These are phyloP conservation scores for Zaprionus ornatus DNA, from an alignment of 1,140 invertebrate species.

Conservation along the genomic window DNA sequence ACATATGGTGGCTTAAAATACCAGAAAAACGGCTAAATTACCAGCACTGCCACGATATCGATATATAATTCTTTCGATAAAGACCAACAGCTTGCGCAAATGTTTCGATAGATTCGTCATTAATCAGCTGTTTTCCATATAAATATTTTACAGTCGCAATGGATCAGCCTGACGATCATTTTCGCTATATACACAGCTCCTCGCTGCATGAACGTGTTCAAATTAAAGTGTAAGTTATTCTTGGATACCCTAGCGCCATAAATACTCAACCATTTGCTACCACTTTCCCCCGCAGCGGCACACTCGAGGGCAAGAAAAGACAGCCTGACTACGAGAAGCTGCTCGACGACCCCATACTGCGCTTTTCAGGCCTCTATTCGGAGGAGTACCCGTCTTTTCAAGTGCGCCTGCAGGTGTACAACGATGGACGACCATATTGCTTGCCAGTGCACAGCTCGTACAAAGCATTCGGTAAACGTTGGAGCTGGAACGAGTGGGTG, in stretches of 20 bases:
- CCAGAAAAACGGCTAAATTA: background rate
- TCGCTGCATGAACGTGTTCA: constrained; percentile 93
- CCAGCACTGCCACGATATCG: background rate
- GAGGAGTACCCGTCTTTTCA: constrained; percentile 93
- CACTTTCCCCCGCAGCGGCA: constrained; percentile 87
- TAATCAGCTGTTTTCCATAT: constrained; percentile 34
- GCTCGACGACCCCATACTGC: constrained; percentile 93
- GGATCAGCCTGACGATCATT: constrained; percentile 87
- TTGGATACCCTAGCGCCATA: background rate
- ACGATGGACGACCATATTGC: constrained; percentile 92
- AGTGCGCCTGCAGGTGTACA: constrained; percentile 94
- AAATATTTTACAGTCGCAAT: constrained; percentile 48
- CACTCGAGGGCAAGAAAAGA: constrained; percentile 94
- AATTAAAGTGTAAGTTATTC: constrained; percentile 94
- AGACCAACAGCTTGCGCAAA: background rate
- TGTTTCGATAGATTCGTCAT: constrained; percentile 23
- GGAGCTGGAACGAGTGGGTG: constrained; percentile 99
- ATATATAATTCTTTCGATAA: background rate
- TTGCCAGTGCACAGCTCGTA: constrained; percentile 96
- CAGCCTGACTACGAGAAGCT: constrained; percentile 95
- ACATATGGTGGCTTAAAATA: background rate
- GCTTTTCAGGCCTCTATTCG: constrained; percentile 95
- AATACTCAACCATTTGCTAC: background rate
- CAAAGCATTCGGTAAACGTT: constrained; percentile 95
- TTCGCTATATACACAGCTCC: constrained; percentile 95